phyloP scores from a whole-genome alignment of 2,888 invertebrate genomes.

The Scaptodrosophila latifasciaeformis region DNA sequence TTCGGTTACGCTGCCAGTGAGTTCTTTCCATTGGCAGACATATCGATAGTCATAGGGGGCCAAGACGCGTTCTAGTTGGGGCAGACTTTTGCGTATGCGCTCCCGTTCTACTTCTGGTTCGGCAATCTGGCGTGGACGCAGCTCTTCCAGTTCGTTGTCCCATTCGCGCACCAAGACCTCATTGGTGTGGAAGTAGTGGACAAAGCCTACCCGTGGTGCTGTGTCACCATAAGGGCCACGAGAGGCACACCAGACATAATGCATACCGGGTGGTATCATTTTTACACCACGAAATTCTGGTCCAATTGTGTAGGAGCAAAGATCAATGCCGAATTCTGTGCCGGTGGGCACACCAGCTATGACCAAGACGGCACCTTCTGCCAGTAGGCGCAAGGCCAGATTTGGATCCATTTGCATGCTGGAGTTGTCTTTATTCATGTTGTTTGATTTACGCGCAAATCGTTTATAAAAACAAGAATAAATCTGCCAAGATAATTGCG shows the following conservation, averaged over 20 bases:
- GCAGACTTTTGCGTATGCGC: slow-evolving; percentile 68
- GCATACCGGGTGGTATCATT: slow-evolving; percentile 98
- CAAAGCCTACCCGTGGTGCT: slow-evolving; percentile 88
- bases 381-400: slow-evolving; percentile 83
- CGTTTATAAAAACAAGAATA: too few relatives aligned
- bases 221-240: slow-evolving; percentile 79
- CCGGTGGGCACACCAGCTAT: slow-evolving; percentile 91
- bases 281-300: slow-evolving; percentile 94
- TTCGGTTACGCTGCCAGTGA: slow-evolving; percentile 79
- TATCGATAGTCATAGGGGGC: slow-evolving; percentile 95
- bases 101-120: slow-evolving; percentile 75
- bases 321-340: slow-evolving; percentile 95
- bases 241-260: slow-evolving; percentile 88
- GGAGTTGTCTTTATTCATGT: slow-evolving; percentile 62
- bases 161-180: slow-evolving; percentile 93
- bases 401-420: slow-evolving; percentile 82
- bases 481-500: too few relatives aligned
- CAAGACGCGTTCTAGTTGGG: slow-evolving; percentile 78
- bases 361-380: slow-evolving; percentile 88
- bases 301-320: slow-evolving; percentile 91
- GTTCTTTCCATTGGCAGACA: slow-evolving; percentile 87
- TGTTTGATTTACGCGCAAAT: too few relatives aligned
- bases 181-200: slow-evolving; percentile 86
- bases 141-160: slow-evolving; percentile 86
- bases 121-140: slow-evolving; percentile 73